Conservation (phyloP, 2,888 invertebrate genomes). For the Eumerus sabulonum region DNA sequence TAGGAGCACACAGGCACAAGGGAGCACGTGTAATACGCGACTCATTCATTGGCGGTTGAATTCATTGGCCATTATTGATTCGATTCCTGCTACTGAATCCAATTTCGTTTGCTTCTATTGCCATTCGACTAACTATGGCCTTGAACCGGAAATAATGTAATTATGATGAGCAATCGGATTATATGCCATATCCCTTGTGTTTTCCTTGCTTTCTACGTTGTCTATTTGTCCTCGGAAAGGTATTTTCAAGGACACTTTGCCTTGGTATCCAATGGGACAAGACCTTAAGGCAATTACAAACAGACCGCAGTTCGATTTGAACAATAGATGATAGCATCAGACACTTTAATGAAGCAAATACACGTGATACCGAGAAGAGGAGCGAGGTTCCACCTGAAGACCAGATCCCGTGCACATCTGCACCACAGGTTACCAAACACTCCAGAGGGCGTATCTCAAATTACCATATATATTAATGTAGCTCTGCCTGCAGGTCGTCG, state of each 20-base stretch:
- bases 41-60: neutral
- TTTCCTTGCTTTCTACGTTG: conserved; percentile 31
- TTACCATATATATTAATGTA: conserved; percentile 66
- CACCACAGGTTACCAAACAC: neutral
- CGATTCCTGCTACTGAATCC: neutral
- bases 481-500: conserved; percentile 29
- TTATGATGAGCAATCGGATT: conserved; percentile 61
- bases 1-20: no score
- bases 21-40: neutral
- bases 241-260: conserved; percentile 31
- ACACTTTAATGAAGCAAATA: conserved; percentile 50
- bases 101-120: neutral
- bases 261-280: conserved; percentile 22
- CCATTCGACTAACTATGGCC: neutral
- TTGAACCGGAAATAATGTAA: conserved; percentile 50
- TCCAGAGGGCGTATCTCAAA: conserved; percentile 30
- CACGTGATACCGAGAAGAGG: conserved; percentile 5
- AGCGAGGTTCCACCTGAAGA: conserved; percentile 12
- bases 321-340: conserved; percentile 29
- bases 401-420: conserved; percentile 21
- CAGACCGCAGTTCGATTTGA: neutral
- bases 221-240: no score
- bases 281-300: conserved; percentile 43
- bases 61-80: conserved; percentile 24
- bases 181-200: conserved; percentile 25